Evolutionary conservation across 2,113 vertebrate species (phyloP).

Genomic region (Triplophysa tibetana): DNA sequence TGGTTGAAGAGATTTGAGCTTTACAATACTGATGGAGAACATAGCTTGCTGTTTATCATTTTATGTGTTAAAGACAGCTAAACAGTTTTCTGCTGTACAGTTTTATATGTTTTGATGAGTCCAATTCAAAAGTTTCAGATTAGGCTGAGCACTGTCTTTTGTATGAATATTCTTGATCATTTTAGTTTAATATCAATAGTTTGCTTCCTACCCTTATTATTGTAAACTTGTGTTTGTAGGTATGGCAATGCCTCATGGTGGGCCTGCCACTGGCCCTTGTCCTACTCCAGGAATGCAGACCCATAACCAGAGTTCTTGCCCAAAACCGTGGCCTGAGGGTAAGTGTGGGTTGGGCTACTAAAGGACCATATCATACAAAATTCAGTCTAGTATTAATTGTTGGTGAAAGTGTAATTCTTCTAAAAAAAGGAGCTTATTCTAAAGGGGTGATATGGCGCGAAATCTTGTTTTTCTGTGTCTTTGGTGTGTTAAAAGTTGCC

Average conservation of each 20-base stretch:
- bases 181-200: neutral
- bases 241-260: constrained; percentile 76
- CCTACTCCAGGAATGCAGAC: constrained; percentile 75
- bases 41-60: neutral
- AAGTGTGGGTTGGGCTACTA: constrained; percentile 36
- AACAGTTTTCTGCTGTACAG: neutral
- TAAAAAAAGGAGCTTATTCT: too few relatives aligned
- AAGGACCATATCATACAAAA: too few relatives aligned
- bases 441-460: too few relatives aligned
- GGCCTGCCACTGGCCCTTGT: constrained; percentile 71
- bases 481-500: too few relatives aligned
- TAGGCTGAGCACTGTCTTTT: too few relatives aligned
- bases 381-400: too few relatives aligned
- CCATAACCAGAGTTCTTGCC: constrained; percentile 69
- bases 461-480: too few relatives aligned
- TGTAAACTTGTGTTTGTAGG: constrained; percentile 61
- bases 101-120: too few relatives aligned
- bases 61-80: neutral
- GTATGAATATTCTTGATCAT: neutral
- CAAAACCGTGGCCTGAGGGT: constrained; percentile 84
- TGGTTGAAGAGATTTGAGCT: neutral
- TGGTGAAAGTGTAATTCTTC: too few relatives aligned
- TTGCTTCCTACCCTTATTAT: neutral
- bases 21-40: neutral
- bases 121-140: too few relatives aligned